A percentile compares a stretch with the other conserved stretches of the same genome.
phyloP scores from a whole-genome alignment of 2,888 invertebrate genomes.

The Nymphalis urticae region DNA sequence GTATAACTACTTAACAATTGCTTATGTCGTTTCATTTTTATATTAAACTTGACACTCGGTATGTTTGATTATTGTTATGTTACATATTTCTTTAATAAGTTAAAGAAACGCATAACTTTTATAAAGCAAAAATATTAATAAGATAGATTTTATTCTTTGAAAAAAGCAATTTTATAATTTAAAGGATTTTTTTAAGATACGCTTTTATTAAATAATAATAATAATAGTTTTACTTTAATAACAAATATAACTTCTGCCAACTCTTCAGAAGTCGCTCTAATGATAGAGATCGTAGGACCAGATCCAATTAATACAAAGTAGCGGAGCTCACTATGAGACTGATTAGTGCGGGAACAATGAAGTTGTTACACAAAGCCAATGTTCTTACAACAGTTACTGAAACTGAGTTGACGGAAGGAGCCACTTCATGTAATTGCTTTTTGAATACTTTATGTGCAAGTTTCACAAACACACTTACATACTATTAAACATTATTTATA shows the following conservation, averaged over 20 bases:
- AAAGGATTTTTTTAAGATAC: too few relatives aligned
- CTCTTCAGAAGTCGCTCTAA: not conserved
- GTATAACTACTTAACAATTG: not conserved
- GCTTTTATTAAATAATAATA: too few relatives aligned
- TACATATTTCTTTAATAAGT: too few relatives aligned
- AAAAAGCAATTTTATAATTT: too few relatives aligned
- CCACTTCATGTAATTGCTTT: conserved; percentile 5
- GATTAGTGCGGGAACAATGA: not conserved
- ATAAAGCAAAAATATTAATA: too few relatives aligned
- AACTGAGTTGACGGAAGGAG: conserved; percentile 3
- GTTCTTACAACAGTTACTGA: not conserved
- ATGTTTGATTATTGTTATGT: too few relatives aligned
- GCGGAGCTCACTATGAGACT: not conserved
- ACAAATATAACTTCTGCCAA: not conserved
- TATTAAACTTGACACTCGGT: too few relatives aligned
- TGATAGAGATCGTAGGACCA: not conserved
- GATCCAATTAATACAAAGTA: not conserved
- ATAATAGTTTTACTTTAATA: not conserved
- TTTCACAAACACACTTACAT: not conserved
- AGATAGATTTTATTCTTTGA: too few relatives aligned
- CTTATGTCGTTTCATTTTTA: not conserved
- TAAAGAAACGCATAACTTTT: too few relatives aligned
- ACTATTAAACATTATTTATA: too few relatives aligned
- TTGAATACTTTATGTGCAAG: conserved; percentile 1
- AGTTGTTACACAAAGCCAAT: not conserved